Percentiles rank a stretch among this genome's conserved stretches.
Conservation (phyloP, 2,888 invertebrate species). For the Ectemnius continuus region DNA sequence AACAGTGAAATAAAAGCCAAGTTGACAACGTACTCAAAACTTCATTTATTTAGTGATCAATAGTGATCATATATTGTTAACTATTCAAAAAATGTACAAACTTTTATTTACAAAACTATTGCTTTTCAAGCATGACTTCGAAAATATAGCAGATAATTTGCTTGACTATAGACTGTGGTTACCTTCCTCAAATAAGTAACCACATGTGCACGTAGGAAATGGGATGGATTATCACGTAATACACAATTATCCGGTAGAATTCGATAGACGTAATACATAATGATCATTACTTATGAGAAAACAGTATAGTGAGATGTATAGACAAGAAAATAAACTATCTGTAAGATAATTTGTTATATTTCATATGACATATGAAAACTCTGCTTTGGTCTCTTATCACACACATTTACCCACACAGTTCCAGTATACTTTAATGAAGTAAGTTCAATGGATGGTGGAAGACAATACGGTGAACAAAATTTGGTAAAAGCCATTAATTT, state of each 20-base stretch:
- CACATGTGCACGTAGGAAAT: constrained; percentile 23
- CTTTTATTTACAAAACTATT: constrained; percentile 61
- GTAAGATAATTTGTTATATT: not conserved
- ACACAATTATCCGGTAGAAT: constrained; percentile 33
- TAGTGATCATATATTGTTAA: constrained; percentile 62
- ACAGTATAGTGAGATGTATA: constrained; percentile 16
- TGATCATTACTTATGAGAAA: constrained; percentile 27
- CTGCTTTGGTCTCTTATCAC: constrained; percentile 22
- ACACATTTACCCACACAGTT: constrained; percentile 10
- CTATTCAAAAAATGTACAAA: constrained; percentile 60
- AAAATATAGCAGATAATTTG: constrained; percentile 41
- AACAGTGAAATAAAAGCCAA: constrained; percentile 68
- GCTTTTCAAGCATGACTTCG: constrained; percentile 46
- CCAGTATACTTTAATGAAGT: no score
- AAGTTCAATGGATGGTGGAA: not conserved
- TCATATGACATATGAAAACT: constrained; percentile 23
- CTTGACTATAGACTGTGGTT: constrained; percentile 31
- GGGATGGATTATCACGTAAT: constrained; percentile 27
- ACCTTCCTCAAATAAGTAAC: constrained; percentile 21
- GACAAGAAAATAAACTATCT: constrained; percentile 21
- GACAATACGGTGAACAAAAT: constrained; percentile 19
- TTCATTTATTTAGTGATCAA: constrained; percentile 66
- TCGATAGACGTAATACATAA: constrained; percentile 33
- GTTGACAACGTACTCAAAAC: constrained; percentile 64
- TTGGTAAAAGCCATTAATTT: constrained; percentile 45